phyloP scores from a whole-genome alignment of 2,797 vertebrate species.

The Yasuhikotakia modesta region DNA sequence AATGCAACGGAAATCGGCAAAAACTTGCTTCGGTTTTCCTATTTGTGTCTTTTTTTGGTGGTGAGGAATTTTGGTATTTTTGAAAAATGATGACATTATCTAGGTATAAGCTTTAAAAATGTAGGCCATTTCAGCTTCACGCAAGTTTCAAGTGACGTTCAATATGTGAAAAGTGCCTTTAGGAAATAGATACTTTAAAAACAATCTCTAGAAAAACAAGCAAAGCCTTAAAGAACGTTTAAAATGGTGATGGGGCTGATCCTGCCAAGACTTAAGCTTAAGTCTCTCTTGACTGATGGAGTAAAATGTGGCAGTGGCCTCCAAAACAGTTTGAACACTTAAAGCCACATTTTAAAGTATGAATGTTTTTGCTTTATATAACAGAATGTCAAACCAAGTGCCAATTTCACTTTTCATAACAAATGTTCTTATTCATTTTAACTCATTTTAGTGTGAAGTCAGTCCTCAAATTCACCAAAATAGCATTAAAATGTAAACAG shows the following conservation, averaged over 20 bases:
- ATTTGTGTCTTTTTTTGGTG: constrained; percentile 18
- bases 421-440: no score
- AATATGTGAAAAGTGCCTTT: background rate
- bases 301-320: constrained; percentile 2
- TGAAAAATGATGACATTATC: background rate
- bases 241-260: background rate
- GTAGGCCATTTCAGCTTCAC: background rate
- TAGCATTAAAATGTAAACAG: background rate
- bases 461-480: no score
- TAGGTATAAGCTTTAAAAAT: background rate
- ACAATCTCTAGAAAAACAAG: background rate
- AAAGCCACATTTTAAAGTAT: background rate
- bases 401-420: no score
- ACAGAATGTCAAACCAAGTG: background rate
- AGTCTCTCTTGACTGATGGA: background rate
- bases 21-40: constrained; percentile 19
- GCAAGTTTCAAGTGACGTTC: background rate
- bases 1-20: constrained; percentile 40
- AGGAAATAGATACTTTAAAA: background rate
- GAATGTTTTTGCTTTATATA: background rate
- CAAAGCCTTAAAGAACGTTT: background rate
- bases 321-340: background rate
- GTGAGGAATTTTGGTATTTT: background rate
- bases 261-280: background rate
- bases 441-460: background rate